Conservation (phyloP, 2,888 invertebrate species). For the Candidula unifasciata region DNA sequence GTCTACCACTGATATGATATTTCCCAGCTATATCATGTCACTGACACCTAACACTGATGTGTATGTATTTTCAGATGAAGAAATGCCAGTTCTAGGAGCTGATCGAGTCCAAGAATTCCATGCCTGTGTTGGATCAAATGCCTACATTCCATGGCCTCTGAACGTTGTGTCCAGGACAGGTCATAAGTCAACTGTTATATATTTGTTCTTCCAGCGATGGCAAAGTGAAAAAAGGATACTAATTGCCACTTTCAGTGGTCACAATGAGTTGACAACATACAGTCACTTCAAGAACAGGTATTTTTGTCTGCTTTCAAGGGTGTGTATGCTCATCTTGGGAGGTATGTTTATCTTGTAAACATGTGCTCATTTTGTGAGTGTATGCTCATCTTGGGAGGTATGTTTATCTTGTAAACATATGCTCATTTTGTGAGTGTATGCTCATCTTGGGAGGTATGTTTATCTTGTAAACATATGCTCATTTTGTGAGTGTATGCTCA, state of each 20-base stretch:
- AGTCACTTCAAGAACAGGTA: constrained; percentile 40
- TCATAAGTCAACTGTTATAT: constrained; percentile 28
- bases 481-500: neutral
- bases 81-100: constrained; percentile 15
- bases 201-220: constrained; percentile 34
- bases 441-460: too few relatives aligned
- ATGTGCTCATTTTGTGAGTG: too few relatives aligned
- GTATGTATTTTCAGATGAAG: constrained; percentile 2
- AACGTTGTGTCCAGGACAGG: constrained; percentile 33
- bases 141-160: constrained; percentile 50
- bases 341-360: too few relatives aligned
- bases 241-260: constrained; percentile 35
- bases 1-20: too few relatives aligned
- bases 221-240: constrained; percentile 29
- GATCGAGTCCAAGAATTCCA: constrained; percentile 45
- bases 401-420: too few relatives aligned
- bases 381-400: neutral
- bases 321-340: neutral
- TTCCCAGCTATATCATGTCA: too few relatives aligned
- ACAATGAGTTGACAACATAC: neutral
- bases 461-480: too few relatives aligned
- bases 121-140: constrained; percentile 40
- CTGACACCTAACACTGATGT: too few relatives aligned
- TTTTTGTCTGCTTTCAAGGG: neutral
- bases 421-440: too few relatives aligned